These are phyloP conservation scores for Paramuricea clavata DNA, from an alignment of 92 coral and sea anemone species.

Conservation along the genomic window DNA sequence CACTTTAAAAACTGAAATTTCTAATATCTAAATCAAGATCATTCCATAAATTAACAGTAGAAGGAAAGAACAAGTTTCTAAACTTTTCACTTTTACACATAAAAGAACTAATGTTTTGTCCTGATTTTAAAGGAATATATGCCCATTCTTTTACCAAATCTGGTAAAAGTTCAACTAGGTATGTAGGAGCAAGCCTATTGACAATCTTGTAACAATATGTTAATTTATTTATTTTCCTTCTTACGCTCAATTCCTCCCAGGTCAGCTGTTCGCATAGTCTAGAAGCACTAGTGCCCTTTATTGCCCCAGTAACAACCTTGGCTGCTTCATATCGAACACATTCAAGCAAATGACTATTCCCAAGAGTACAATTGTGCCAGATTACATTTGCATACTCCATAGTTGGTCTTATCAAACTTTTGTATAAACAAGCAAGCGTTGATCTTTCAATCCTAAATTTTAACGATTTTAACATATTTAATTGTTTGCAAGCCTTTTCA, in stretches of 20 bases:
- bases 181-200: neutral
- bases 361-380: slow-evolving; percentile 43
- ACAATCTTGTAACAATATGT: slow-evolving; percentile 37
- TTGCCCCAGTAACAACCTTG: slow-evolving; percentile 37
- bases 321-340: slow-evolving; percentile 55
- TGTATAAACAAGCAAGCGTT: slow-evolving; percentile 15
- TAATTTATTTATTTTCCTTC: slow-evolving; percentile 57
- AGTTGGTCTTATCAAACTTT: slow-evolving; percentile 41
- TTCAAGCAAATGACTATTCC: slow-evolving; percentile 37
- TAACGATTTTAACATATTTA: slow-evolving; percentile 41
- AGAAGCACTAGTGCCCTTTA: slow-evolving; percentile 35
- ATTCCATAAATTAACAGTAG: neutral
- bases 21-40: neutral
- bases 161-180: neutral
- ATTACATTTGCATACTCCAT: slow-evolving; percentile 62
- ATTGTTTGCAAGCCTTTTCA: slow-evolving; percentile 55
- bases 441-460: slow-evolving; percentile 39
- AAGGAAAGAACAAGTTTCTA: neutral
- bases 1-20: too few relatives aligned
- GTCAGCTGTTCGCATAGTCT: slow-evolving; percentile 42
- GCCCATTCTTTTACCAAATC: neutral
- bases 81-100: neutral
- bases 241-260: slow-evolving; percentile 49
- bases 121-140: neutral
- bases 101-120: neutral